Evolutionary conservation across 2,113 vertebrate species (phyloP), one percentile per base, ranked within the genome.

Genomic region (Neofelis nebulosa): DNA sequence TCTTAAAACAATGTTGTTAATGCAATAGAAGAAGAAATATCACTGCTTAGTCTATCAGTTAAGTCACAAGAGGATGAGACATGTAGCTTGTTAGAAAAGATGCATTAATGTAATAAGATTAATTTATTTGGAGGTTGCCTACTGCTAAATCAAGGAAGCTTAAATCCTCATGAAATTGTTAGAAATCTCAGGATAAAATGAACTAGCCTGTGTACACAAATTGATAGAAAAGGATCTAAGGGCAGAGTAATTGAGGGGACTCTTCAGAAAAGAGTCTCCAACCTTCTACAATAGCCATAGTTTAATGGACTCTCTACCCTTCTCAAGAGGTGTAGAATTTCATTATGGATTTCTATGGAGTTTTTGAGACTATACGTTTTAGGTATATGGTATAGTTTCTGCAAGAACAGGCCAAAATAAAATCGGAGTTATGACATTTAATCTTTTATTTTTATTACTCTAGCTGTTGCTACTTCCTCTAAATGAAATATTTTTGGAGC

Each of bases 61-160:
- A 65, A 29, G 68, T 83, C 38, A 52, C 66, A 94, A 88, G 61
- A 73, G 57, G 83, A 61, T 79, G 82, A 82, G 33, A 50, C 36
- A 83, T 36, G 31, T 52, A 80, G 79, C 57, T 76, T 66, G 33
- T 73, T 91, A 79, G 65, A 84, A 88, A 81, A 69, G 79, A 65
- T 91, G 50, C 74, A 55, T 74, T 95, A 57, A 85, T 89, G 19
- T 93, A 79, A 93, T 69, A 88, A 61, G 21, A 91, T 95, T 55
- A 63, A 52, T 18, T 82, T 84, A 88, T 80, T 96, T 97, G 96
- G 94, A 65, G 65, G 27, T 90, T 83, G 55, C n/a, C 79, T 83
- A 45, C 57, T 94, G 88, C 38, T 90, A 90, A 95, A 78, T 92
- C 52, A 71, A 86, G 36, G 27, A 65, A 96, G 12, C 78, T 96